These are phyloP conservation scores for Conchocele bisecta DNA, from an alignment of 2,888 invertebrate species.

Conservation along the genomic window DNA sequence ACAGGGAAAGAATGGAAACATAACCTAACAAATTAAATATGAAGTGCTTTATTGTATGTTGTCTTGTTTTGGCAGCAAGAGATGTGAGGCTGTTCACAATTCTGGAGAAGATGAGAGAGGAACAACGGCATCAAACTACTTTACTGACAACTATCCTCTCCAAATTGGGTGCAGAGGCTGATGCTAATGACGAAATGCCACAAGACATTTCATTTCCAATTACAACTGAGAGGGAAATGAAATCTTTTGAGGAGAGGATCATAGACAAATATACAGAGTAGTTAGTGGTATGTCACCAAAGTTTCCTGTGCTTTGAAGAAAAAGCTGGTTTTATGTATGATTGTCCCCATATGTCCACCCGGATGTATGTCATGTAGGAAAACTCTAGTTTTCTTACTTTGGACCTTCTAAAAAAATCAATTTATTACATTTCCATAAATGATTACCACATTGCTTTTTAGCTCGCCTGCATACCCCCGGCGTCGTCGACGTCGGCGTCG, in stretches of 20 bases:
- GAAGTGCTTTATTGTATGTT: not conserved
- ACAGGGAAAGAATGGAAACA: too few relatives aligned
- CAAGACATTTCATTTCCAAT: constrained; percentile 1
- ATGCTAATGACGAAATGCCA: not conserved
- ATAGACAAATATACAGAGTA: not conserved
- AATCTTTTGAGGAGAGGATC: constrained; percentile 7
- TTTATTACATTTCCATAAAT: too few relatives aligned
- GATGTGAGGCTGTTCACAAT: not conserved
- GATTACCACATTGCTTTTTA: too few relatives aligned
- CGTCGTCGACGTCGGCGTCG: too few relatives aligned
- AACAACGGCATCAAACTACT: constrained; percentile 6
- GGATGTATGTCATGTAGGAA: too few relatives aligned
- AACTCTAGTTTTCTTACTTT: too few relatives aligned
- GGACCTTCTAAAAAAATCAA: too few relatives aligned
- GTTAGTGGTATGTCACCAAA: constrained; percentile 3
- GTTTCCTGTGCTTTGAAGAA: not conserved
- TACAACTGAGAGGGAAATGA: constrained; percentile 2
- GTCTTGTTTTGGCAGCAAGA: constrained; percentile 1
- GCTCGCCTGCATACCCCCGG: too few relatives aligned
- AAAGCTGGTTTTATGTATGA: not conserved
- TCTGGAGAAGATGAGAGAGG: not conserved
- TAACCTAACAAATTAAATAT: too few relatives aligned
- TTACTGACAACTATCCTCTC: not conserved
- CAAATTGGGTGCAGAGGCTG: not conserved
- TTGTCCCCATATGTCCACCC: not conserved